A percentile compares a stretch with the other conserved stretches of the same genome.
Conservation (phyloP, 2,888 invertebrate genomes). For the Barypeithes pellucidus region DNA sequence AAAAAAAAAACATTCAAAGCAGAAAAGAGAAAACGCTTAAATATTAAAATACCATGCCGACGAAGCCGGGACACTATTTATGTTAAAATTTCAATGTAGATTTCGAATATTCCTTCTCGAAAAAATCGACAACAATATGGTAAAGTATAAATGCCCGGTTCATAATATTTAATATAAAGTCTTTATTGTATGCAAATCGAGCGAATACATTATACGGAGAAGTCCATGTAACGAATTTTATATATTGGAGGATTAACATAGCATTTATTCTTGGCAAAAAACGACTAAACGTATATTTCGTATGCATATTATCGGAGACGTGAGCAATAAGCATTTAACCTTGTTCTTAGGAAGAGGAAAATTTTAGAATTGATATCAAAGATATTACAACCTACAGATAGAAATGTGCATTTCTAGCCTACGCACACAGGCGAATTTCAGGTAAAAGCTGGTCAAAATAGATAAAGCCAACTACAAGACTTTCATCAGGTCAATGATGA, state of each 20-base stretch:
- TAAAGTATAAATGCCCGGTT: constrained; percentile 66
- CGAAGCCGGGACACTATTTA: constrained; percentile 50
- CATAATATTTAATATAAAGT: constrained; percentile 63
- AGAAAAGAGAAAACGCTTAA: constrained; percentile 51
- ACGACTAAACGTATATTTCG: constrained; percentile 15
- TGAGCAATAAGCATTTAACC: constrained; percentile 18
- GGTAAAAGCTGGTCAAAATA: too few species aligned
- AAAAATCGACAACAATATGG: constrained; percentile 64
- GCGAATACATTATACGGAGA: constrained; percentile 63
- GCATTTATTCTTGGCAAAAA: constrained; percentile 57
- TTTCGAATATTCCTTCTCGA: constrained; percentile 54
- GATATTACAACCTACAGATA: too few species aligned
- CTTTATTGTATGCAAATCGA: constrained; percentile 67
- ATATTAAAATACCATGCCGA: constrained; percentile 46
- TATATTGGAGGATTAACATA: constrained; percentile 67
- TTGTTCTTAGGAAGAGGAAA: not conserved
- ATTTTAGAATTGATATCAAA: constrained; percentile 4
- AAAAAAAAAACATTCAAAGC: not conserved
- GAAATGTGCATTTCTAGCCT: too few species aligned
- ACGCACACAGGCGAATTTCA: too few species aligned
- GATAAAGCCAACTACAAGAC: too few species aligned
- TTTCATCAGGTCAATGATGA: too few species aligned
- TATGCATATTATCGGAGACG: constrained; percentile 12
- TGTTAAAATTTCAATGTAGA: constrained; percentile 56
- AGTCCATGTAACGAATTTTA: constrained; percentile 67